Percentiles rank a stretch among this genome's conserved stretches.
Evolutionary conservation across 2,113 vertebrate species (phyloP).

Genomic region (Chascanopsetta lugubris): DNA sequence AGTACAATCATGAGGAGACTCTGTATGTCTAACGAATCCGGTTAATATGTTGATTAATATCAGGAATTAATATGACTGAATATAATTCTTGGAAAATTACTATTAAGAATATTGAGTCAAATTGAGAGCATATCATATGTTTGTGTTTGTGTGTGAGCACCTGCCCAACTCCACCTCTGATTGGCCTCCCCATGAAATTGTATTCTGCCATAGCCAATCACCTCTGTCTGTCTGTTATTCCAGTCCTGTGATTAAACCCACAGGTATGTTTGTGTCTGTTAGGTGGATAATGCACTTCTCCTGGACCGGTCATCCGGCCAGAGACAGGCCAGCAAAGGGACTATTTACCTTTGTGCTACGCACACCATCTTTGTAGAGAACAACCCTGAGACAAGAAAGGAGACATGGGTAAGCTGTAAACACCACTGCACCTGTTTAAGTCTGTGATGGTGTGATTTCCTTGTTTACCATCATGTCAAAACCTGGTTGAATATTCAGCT

Average conservation of each 20-base stretch:
- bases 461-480: background rate
- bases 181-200: no score
- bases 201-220: background rate
- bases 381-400: slow-evolving; percentile 88
- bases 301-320: slow-evolving; percentile 85
- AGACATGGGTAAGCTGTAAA: slow-evolving; percentile 89
- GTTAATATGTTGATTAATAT: no score
- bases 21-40: no score
- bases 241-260: background rate
- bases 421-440: background rate
- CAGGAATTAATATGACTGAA: no score
- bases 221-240: background rate
- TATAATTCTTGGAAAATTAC: no score
- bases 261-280: background rate
- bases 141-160: no score
- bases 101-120: no score
- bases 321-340: slow-evolving; percentile 86
- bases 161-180: no score
- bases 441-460: background rate
- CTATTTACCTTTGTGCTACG: slow-evolving; percentile 94
- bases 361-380: slow-evolving; percentile 97
- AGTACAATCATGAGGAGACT: no score
- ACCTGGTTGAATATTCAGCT: background rate
- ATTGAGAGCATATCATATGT: no score
- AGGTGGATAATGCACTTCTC: slow-evolving; percentile 95